phyloP scores from a whole-genome alignment of 2,113 vertebrate species.

The Mirza zaza region DNA sequence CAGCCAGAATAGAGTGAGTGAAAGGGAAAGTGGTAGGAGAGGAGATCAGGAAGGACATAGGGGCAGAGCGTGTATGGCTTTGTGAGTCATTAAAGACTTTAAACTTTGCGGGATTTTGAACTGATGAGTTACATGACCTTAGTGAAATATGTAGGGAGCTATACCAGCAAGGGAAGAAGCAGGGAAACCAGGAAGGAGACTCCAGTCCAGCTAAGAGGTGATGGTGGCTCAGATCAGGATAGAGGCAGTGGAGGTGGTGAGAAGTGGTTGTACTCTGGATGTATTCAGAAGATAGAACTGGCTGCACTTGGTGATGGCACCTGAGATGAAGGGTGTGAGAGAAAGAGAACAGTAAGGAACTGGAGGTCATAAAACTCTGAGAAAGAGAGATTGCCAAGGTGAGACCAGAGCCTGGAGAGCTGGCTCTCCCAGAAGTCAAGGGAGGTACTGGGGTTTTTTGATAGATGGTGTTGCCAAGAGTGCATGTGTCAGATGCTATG shows the following conservation, averaged over 20 bases:
- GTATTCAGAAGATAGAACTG: neutral
- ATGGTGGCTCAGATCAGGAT: neutral
- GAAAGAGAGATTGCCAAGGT: neutral
- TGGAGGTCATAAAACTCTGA: neutral
- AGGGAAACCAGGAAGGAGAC: neutral
- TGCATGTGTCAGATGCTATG: neutral
- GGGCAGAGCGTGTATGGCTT: neutral
- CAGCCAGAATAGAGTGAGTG: neutral
- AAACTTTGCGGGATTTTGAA: neutral
- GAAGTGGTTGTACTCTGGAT: neutral
- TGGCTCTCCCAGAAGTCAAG: neutral
- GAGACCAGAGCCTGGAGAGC: neutral
- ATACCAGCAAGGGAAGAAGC: neutral
- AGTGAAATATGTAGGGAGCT: neutral
- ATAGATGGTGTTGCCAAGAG: neutral
- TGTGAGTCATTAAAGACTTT: conserved; percentile 9
- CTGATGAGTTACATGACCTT: neutral
- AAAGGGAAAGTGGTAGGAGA: neutral
- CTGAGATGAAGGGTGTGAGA: neutral
- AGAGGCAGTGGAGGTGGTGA: neutral
- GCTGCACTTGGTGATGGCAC: neutral
- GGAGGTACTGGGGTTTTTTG: neutral
- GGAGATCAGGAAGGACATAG: neutral
- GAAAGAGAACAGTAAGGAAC: neutral
- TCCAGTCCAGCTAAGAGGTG: neutral